These are phyloP conservation scores for Nomada hirtipes DNA, from an alignment of 2,888 invertebrate genomes.

Conservation along the genomic window DNA sequence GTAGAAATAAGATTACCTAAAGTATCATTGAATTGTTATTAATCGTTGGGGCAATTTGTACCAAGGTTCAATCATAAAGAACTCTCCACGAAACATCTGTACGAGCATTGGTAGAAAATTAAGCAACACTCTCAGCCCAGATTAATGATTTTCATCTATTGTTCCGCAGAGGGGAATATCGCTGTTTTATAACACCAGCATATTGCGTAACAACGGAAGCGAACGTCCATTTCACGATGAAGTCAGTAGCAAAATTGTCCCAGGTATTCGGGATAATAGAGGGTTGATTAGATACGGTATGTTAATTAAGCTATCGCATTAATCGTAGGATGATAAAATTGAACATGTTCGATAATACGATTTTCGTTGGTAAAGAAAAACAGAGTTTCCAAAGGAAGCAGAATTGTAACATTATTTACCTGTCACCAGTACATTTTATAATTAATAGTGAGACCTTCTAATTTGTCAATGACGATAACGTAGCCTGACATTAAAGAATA, in stretches of 20 bases:
- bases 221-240: neutral
- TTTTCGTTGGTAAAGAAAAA: neutral
- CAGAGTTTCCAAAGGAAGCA: neutral
- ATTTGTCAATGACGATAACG: neutral
- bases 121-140: neutral
- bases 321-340: neutral
- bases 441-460: neutral
- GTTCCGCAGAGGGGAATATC: neutral
- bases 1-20: neutral
- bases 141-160: neutral
- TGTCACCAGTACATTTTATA: neutral
- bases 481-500: neutral
- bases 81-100: neutral
- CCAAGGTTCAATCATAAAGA: neutral
- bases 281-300: conserved; percentile 15
- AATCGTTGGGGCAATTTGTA: neutral
- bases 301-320: conserved; percentile 6
- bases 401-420: neutral
- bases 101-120: neutral
- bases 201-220: conserved; percentile 16
- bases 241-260: conserved; percentile 12
- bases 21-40: neutral
- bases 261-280: neutral
- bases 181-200: neutral
- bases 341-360: neutral